Conservation (phyloP, 2,113 vertebrate species). For the Chaenogobius annularis region DNA sequence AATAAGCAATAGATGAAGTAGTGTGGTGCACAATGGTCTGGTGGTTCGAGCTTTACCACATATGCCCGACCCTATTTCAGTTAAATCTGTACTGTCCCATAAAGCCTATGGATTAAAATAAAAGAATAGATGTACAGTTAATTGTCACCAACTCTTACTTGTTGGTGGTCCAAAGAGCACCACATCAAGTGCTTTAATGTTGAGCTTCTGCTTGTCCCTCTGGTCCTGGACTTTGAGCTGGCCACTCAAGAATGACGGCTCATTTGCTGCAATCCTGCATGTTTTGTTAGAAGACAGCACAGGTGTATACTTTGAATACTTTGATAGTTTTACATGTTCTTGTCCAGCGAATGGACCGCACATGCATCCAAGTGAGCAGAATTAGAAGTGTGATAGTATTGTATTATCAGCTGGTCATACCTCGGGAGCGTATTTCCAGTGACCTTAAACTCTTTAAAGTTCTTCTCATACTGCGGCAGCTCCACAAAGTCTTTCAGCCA, state of each 20-base stretch:
- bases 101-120: not conserved
- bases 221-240: slow-evolving; percentile 93
- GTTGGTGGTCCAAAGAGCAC: slow-evolving; percentile 94
- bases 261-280: slow-evolving; percentile 93
- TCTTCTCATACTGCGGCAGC: slow-evolving; percentile 93
- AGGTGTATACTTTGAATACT: not conserved
- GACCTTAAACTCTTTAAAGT: slow-evolving; percentile 90
- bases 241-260: slow-evolving; percentile 89
- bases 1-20: not conserved
- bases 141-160: slow-evolving; percentile 78
- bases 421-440: slow-evolving; percentile 94
- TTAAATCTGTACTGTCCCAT: not conserved
- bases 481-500: slow-evolving; percentile 90
- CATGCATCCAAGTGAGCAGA: not conserved
- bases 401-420: slow-evolving; percentile 64
- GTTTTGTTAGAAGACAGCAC: slow-evolving; percentile 5
- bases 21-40: not conserved
- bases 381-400: not conserved
- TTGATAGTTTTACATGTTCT: not conserved
- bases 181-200: slow-evolving; percentile 94
- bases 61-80: no score
- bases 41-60: no score
- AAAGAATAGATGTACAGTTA: not conserved
- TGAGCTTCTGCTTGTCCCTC: slow-evolving; percentile 95
- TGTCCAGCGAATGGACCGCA: no score